Base-by-base conservation (phyloP, 2,888 invertebrate species). In the Aspidiotus destructor region DNA sequence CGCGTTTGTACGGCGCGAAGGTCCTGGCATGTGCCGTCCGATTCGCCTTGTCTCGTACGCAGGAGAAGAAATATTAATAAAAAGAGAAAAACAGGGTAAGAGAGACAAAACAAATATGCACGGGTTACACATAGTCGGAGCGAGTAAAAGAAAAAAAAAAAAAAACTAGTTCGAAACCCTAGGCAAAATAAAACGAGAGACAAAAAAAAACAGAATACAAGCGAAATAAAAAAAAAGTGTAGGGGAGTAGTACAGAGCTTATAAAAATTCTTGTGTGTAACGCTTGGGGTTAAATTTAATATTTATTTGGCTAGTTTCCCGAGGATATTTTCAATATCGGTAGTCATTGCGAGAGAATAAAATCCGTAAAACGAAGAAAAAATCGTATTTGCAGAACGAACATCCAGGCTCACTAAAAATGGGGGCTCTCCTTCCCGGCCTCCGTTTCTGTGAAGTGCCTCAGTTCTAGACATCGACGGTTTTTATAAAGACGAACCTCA, bases 281-380 rank as follows among this genome's bases (percentile, higher is more conserved):
- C 65, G 65, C 60, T 65, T 65, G 58, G 65, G 65, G 65, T 65
- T 58, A 58, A 58, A 65, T 65, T 65, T 65, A 65, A 65, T 65
- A 65, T 65, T 65, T 65, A 65, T 57, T 65, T 65, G 65, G 65
- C 65, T 57, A 28, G 65, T 65, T 65, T 65, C 58, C 65, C 65
- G 58, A 65, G 28, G 58, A 57, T 65, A 60, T 65, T 65, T 64
- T 57, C 65, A 44, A 48, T 44, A 57, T 65, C 57, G 42, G 48
- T 44, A 58, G 57, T 65, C 28, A 48, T 48, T 52, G 57, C 64
- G 44, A 44, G 57, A 65, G 48, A 65, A 44, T 53, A 63, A 41
- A 63, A 48, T 62, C 48, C 3, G 7, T 2, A 15, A 57, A 57
- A 48, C 28, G 28, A 28, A 28, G 28, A 28, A 28, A 28, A 54